These are phyloP conservation scores for Chionomys nivalis DNA, from an alignment of 2,113 vertebrate species.

Conservation along the genomic window DNA sequence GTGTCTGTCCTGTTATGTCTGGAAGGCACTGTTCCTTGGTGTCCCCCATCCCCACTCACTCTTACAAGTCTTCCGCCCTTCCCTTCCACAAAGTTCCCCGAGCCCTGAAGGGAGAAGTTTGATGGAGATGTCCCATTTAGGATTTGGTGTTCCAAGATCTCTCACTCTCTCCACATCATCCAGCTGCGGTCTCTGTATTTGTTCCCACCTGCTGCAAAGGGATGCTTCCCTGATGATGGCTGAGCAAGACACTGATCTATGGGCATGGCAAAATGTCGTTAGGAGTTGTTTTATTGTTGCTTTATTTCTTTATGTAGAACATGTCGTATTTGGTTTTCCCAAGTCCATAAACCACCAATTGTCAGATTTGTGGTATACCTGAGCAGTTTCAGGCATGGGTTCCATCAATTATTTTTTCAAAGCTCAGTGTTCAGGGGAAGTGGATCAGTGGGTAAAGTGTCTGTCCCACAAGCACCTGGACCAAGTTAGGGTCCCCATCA, in stretches of 20 bases:
- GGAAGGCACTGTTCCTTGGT: not conserved
- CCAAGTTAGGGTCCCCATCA: not conserved
- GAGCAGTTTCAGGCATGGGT: not conserved
- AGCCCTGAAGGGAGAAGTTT: not conserved
- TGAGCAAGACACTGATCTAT: not conserved
- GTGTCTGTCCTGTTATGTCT: not conserved
- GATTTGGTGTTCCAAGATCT: not conserved
- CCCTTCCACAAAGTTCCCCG: not conserved
- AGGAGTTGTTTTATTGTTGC: not conserved
- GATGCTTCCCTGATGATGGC: not conserved
- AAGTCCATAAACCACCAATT: not conserved
- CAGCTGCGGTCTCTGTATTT: not conserved
- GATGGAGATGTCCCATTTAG: not conserved
- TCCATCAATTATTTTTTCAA: not conserved
- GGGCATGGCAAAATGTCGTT: not conserved
- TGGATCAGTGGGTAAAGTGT: not conserved
- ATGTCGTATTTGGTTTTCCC: not conserved
- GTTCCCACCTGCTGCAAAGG: not conserved
- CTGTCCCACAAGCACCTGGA: not conserved
- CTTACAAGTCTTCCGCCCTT: not conserved
- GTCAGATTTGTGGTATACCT: not conserved
- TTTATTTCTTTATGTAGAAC: not conserved
- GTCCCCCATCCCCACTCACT: not conserved
- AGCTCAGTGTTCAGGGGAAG: not conserved
- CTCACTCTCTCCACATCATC: not conserved